Evolutionary conservation across 92 coral and sea anemone genomes (phyloP).

Genomic region (Pocillopora grandis): DNA sequence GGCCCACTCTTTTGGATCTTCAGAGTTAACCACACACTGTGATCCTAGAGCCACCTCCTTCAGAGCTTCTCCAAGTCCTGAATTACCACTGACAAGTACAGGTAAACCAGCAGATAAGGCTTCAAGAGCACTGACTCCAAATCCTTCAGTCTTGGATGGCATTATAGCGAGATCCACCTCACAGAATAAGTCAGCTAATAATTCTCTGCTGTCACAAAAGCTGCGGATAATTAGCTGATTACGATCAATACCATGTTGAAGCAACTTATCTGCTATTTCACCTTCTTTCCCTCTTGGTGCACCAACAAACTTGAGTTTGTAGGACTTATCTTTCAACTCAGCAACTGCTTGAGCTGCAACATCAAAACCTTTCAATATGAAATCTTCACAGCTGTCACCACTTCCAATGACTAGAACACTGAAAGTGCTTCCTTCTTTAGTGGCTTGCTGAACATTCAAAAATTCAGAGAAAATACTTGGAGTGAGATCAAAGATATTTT

Average conservation of each 20-base stretch:
- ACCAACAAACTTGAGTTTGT: conserved; percentile 11
- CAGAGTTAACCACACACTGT: too few relatives aligned
- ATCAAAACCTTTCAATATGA: background rate
- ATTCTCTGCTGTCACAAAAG: too few relatives aligned
- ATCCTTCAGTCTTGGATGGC: conserved; percentile 2
- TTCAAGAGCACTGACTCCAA: background rate
- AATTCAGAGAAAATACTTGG: conserved; percentile 10
- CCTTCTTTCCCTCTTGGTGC: background rate
- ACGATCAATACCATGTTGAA: too few relatives aligned
- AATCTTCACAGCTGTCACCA: conserved; percentile 7
- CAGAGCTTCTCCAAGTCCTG: too few relatives aligned
- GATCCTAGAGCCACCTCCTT: too few relatives aligned
- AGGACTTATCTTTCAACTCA: background rate
- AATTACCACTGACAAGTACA: conserved; percentile 10
- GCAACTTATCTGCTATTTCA: background rate
- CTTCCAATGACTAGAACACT: background rate
- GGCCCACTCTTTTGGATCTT: too few relatives aligned
- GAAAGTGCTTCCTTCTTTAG: background rate
- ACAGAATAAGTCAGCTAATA: too few relatives aligned
- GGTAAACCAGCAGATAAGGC: conserved; percentile 14
- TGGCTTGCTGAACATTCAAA: background rate
- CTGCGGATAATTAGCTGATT: too few relatives aligned
- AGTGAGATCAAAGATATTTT: background rate
- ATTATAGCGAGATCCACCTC: too few relatives aligned
- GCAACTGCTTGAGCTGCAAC: conserved; percentile 3